These are phyloP conservation scores for Cerceris ruficornis DNA, from an alignment of 2,888 invertebrate genomes.

Conservation along the genomic window DNA sequence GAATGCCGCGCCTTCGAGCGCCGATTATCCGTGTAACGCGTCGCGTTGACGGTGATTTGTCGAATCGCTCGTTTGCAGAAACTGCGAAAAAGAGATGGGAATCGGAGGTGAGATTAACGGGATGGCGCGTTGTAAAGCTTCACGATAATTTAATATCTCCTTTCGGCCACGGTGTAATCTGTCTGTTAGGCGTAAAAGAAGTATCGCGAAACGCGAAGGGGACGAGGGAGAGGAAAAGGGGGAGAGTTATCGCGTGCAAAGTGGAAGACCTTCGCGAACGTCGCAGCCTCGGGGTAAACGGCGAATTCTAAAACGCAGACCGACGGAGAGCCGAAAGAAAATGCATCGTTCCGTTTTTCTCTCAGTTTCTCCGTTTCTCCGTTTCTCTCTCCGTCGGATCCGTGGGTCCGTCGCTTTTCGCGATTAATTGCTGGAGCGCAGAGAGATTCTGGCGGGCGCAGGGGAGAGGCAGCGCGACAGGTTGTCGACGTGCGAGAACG, in stretches of 20 bases:
- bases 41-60: conserved; percentile 14
- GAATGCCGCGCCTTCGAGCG: conserved; percentile 9
- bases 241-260: background rate
- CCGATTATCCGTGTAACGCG: conserved; percentile 7
- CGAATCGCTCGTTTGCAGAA: background rate
- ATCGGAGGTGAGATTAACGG: background rate
- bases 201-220: background rate
- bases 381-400: background rate
- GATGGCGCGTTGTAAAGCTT: too few species aligned
- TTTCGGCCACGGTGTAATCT: background rate
- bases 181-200: background rate
- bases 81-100: too few species aligned
- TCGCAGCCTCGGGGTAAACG: background rate
- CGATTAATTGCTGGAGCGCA: conserved; percentile 57
- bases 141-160: too few species aligned
- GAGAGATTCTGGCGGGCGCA: conserved; percentile 25
- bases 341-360: background rate
- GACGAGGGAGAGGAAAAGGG: background rate
- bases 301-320: conserved; percentile 14
- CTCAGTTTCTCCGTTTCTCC: background rate
- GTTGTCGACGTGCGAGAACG: conserved; percentile 67
- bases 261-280: conserved; percentile 1
- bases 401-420: conserved; percentile 28
- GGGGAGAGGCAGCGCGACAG: conserved; percentile 57
- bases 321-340: conserved; percentile 12